Percentiles rank a stretch among this genome's conserved stretches.
phyloP scores from a whole-genome alignment of 1,140 invertebrate genomes.

The Drosophila biarmipes region DNA sequence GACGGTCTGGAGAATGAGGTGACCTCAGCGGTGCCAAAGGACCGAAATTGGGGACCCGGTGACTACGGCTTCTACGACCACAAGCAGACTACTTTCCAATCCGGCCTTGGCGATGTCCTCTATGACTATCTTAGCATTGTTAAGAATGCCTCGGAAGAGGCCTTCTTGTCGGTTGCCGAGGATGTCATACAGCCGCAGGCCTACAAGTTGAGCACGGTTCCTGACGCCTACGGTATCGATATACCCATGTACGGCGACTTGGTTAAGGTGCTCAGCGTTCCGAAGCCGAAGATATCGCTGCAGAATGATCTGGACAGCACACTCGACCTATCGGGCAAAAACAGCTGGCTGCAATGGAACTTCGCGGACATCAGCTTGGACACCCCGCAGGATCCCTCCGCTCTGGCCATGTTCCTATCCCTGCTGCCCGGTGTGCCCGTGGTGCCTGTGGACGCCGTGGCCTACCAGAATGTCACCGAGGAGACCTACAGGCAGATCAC shows the following conservation, averaged over 20 bases:
- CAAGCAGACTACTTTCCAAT: conserved; percentile 86
- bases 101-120: conserved; percentile 86
- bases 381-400: conserved; percentile 60
- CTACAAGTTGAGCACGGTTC: conserved; percentile 46
- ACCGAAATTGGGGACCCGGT: conserved; percentile 60
- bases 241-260: conserved; percentile 75
- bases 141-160: conserved; percentile 85
- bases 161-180: conserved; percentile 80
- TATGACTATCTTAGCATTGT: conserved; percentile 86
- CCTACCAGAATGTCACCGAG: conserved; percentile 57
- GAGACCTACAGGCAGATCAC: conserved; percentile 80
- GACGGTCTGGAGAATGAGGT: conserved; percentile 84
- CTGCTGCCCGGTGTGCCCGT: conserved; percentile 91
- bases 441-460: conserved; percentile 86
- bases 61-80: conserved; percentile 87
- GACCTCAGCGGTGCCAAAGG: conserved; percentile 43
- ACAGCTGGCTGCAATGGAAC: conserved; percentile 81
- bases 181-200: conserved; percentile 62
- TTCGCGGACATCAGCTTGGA: conserved; percentile 55
- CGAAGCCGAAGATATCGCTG: conserved; percentile 40
- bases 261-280: conserved; percentile 47
- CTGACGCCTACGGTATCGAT: conserved; percentile 63
- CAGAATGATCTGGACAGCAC: conserved; percentile 50
- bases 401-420: conserved; percentile 88
- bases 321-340: conserved; percentile 39